Evolutionary conservation across 2,113 vertebrate genomes (phyloP), one percentile per base, ranked within the genome.

Genomic region (Hystrix brachyura): DNA sequence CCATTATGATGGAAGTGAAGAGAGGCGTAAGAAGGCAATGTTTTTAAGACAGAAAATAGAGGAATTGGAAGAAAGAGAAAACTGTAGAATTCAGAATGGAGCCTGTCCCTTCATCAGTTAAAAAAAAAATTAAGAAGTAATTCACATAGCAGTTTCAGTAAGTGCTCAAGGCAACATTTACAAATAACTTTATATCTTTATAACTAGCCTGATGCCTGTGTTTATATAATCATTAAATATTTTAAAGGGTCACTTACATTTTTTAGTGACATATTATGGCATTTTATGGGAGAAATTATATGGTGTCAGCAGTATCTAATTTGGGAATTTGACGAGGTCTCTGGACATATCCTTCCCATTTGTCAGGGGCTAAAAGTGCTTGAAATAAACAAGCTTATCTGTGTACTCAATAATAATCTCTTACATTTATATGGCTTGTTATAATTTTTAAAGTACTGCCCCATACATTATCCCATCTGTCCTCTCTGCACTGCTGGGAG

Each of bases 251-350:
- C 59, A 69, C 78, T 60, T 88, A 78, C 57, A 8, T 79, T 88
- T 92, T 89, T 85, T 29, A 59, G 59, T 59, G 72, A 95, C 59
- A 90, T 11, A 32, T 60, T 72, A 78, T 79, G 81, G 48, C 64
- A 83, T 92, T 84, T 85, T 80, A 85, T 90, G 72, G 86, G 81
- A 90, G 60, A 93, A 97, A 95, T 76, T 82, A 69, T 81, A 46
- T 55, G 46, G 59, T 78, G 48, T 86, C 38, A 43, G 76, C 2
- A 1, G 60, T 53, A 65, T 79, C 88, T 59, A 78, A 43, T 92
- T 46, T 87, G 74, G 76, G 55, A 29, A 71, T 65, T 65, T 34
- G 69, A 90, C 10, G 14, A 59, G 55, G 48, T 82, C 71, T 92
- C 60, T 76, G 86, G 86, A 29, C 62, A 60, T 60, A 59, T 62